Conservation (phyloP, 2,888 invertebrate species). For the Mythimna vitellina region DNA sequence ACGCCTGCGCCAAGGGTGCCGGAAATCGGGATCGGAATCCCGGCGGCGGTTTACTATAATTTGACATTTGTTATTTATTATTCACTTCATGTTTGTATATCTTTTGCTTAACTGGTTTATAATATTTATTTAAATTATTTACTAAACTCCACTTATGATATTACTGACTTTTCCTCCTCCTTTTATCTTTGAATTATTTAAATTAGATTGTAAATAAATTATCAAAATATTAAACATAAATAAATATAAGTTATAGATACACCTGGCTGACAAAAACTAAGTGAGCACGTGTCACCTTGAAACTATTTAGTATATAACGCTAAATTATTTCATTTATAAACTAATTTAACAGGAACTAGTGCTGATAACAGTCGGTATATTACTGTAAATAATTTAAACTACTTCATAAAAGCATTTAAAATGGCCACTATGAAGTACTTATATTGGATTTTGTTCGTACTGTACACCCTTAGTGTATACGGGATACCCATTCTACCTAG, state of each 20-base stretch:
- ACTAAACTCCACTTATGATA: background rate
- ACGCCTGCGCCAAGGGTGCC: too few species aligned
- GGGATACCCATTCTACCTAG: background rate
- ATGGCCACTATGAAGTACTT: background rate
- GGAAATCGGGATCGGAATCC: too few species aligned
- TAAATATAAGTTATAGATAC: background rate
- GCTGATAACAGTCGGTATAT: background rate
- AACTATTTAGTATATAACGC: background rate
- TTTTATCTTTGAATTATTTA: background rate
- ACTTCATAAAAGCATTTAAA: background rate
- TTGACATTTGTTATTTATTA: too few species aligned
- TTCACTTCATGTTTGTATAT: too few species aligned
- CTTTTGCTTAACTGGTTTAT: background rate
- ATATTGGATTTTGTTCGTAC: background rate
- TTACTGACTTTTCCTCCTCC: background rate
- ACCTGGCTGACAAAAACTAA: background rate
- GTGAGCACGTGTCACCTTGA: background rate
- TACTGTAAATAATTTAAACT: background rate
- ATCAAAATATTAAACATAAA: too few species aligned
- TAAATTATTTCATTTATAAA: background rate
- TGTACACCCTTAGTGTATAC: conserved; percentile 1
- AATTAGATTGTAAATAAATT: background rate
- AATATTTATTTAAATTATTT: background rate
- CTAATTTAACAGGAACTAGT: background rate
- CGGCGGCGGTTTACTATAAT: too few species aligned